Percentiles rank a stretch among this genome's conserved stretches.
phyloP scores from a whole-genome alignment of 2,797 vertebrate genomes.

The Cheirogaleus major region DNA sequence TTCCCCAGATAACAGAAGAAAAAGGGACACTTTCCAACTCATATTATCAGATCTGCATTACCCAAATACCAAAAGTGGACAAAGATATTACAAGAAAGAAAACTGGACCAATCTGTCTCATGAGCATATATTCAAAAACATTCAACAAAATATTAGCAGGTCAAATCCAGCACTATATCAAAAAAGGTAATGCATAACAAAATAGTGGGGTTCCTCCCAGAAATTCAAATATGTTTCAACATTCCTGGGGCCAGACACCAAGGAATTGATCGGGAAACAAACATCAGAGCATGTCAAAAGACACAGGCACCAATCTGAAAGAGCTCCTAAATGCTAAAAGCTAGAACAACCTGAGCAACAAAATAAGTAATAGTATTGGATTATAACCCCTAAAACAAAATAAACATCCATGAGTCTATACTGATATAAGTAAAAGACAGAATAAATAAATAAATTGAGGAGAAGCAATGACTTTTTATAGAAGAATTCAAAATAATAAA shows the following conservation, averaged over 20 bases:
- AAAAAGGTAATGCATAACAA: neutral
- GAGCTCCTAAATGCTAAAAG: neutral
- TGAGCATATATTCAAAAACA: neutral
- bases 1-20: neutral
- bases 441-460: neutral
- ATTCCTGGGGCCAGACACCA: neutral
- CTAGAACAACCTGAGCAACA: neutral
- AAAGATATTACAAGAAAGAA: neutral
- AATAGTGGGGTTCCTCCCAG: neutral
- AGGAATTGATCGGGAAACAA: neutral
- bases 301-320: neutral
- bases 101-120: neutral
- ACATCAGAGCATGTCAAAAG: neutral
- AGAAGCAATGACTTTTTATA: neutral
- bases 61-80: neutral
- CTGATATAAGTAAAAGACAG: neutral
- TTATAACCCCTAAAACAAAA: neutral
- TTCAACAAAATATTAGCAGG: neutral
- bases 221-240: neutral
- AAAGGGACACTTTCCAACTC: neutral
- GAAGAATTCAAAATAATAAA: neutral
- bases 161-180: neutral
- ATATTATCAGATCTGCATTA: neutral
- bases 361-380: neutral
- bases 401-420: neutral